Evolutionary conservation across 2,797 vertebrate genomes (phyloP), one percentile per base, ranked within the genome.

Genomic region (Uromys caudimaculatus): DNA sequence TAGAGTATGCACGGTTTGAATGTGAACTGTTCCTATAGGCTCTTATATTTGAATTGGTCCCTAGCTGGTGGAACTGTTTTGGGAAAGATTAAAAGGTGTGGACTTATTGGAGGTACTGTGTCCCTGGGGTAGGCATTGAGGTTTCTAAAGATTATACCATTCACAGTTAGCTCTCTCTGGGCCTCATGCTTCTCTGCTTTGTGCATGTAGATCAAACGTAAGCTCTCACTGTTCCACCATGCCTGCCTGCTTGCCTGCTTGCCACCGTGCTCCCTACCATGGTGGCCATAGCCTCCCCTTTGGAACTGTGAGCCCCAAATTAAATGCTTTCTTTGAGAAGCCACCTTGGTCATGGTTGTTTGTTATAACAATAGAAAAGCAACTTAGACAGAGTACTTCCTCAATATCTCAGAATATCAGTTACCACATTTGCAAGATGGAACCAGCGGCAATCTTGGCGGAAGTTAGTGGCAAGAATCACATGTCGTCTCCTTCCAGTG

Each of bases 391-490:
- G 35, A 92, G 41, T 24, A 27, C 2, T 54, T 38, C 69, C 2
- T 89, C 64, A 60, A 2, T 13, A 6, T 83, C 73, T 90, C 75
- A 90, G 88, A 84, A 41, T 6, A 27, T 88, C 23, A 8, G 1
- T 52, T 82, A 78, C 27, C 8, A 77, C n/a, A 35, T 76, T 58
- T 60, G 52, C 54, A 7, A 87, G 54, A 69, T 62, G 29, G 50
- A 41, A 24, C 27, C 10, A n/a, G 38, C 5, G n/a, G 23, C 54
- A 1, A 3, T 11, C 12, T 35, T 23, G 3, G 0, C 44, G 62
- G 73, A 78, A 50, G 6, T 62, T 27, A 11, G 11, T 35, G 41
- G 14, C 79, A 41, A 92, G 17, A 3, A 32, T 6, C 6, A 32
- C 6, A 3, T 0, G 14, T 14, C 35, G 0, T 82, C 32, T 67